Evolutionary conservation across 2,888 invertebrate species (phyloP), one percentile per base, ranked within the genome.

Genomic region (Oegoconia quadripuncta): DNA sequence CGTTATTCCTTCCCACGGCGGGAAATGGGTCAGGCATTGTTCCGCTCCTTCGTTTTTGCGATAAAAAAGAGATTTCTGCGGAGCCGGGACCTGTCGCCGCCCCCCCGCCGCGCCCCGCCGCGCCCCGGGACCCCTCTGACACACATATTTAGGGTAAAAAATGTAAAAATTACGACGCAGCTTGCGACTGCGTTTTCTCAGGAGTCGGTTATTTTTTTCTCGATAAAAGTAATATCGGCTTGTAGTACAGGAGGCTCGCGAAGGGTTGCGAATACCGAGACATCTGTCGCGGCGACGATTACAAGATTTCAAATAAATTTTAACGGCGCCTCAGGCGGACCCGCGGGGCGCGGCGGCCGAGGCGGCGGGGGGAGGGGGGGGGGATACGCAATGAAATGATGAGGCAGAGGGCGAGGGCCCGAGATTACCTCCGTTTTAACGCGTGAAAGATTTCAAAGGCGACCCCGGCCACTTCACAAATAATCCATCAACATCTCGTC

Each of bases 1-100:
- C 80, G 87, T 86, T 86, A 87, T 80, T 83, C 79, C 76, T 86
- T 86, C 87, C 87, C 87, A 87, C 87, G 87, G 82, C 79, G 81
- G 81, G 83, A 86, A 82, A 72, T 86, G 87, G 87, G 87, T 84
- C 87, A 86, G 63, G 70, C 76, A 76, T 83, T 83, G 86, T 84
- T 79, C 75, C 64, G 69, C 59, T 75, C 69, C 71, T 66, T 66
- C 74, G 74, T 71, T 82, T 83, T 86, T 82, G 66, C 63, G 74
- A 69, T 80, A 87, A 86, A 86, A 83, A 84, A 82, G 64, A 72
- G 77, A 82, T 78, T 86, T 78, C 64, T 64, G 61, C 58, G 70
- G 63, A 59, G 64, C 73, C 68, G 66, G 58, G 70, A 72, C 74
- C 74, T 69, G 72, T 70, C 74, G 68, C 66, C 71, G 49, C 66